phyloP scores from a whole-genome alignment of 2,797 vertebrate species.

The Cynodonichthys magdalenae region DNA sequence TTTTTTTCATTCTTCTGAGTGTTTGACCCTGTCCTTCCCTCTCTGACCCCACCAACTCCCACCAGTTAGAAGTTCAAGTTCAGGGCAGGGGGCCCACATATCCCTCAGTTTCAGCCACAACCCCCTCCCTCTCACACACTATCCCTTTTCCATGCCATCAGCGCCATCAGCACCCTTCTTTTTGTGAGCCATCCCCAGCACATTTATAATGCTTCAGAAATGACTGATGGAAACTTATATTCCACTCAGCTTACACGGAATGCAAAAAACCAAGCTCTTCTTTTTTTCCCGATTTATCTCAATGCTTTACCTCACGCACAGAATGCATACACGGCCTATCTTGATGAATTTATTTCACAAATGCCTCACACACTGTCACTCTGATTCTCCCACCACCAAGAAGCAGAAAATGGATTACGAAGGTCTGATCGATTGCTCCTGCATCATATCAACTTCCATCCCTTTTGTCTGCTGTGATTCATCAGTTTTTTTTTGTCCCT shows the following conservation, averaged over 20 bases:
- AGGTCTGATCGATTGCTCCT: slow-evolving; percentile 67
- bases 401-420: slow-evolving; percentile 67
- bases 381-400: slow-evolving; percentile 62
- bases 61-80: slow-evolving; percentile 74
- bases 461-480: slow-evolving; percentile 62
- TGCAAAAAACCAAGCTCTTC: slow-evolving; percentile 17
- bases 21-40: slow-evolving; percentile 60
- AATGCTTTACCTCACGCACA: slow-evolving; percentile 11
- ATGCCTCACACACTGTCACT: slow-evolving; percentile 28
- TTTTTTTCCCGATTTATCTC: slow-evolving; percentile 28
- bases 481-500: slow-evolving; percentile 45
- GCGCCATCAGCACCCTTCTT: slow-evolving; percentile 12
- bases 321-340: slow-evolving; percentile 9
- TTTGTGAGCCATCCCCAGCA: slow-evolving; percentile 16
- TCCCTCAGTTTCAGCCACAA: slow-evolving; percentile 31
- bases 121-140: slow-evolving; percentile 17
- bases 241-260: slow-evolving; percentile 21
- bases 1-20: slow-evolving; percentile 39
- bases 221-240: slow-evolving; percentile 42
- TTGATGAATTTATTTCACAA: slow-evolving; percentile 35
- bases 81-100: slow-evolving; percentile 67
- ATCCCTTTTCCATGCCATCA: slow-evolving; percentile 27
- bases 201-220: slow-evolving; percentile 30
- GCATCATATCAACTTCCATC: slow-evolving; percentile 58
- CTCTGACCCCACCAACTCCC: slow-evolving; percentile 53